Percentiles rank a stretch among this genome's conserved stretches.
phyloP scores from a whole-genome alignment of 2,888 invertebrate species.

The Microdon myrmicae region DNA sequence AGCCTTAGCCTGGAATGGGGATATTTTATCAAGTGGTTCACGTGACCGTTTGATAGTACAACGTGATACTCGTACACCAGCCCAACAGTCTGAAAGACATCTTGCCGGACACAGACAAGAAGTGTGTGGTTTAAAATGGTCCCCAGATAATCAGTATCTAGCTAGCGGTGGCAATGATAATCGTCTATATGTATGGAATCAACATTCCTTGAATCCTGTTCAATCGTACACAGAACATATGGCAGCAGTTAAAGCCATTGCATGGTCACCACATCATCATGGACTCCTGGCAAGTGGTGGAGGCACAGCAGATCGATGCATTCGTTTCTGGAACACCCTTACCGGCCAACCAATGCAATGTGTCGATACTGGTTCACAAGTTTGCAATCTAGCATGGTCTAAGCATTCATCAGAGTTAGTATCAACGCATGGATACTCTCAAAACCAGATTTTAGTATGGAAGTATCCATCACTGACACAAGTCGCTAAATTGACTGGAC shows the following conservation, averaged over 20 bases:
- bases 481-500: slow-evolving; percentile 96
- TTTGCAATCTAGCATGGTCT: slow-evolving; percentile 98
- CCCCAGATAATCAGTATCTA: slow-evolving; percentile 95
- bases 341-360: slow-evolving; percentile 98
- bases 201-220: slow-evolving; percentile 87
- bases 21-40: slow-evolving; percentile 94
- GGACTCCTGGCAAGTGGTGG: slow-evolving; percentile 95
- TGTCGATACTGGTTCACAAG: slow-evolving; percentile 97
- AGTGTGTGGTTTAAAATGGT: slow-evolving; percentile 98
- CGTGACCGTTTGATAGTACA: slow-evolving; percentile 93
- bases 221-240: slow-evolving; percentile 95
- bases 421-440: slow-evolving; percentile 98
- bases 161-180: slow-evolving; percentile 98
- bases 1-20: slow-evolving; percentile 97
- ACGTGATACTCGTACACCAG: slow-evolving; percentile 90
- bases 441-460: slow-evolving; percentile 99
- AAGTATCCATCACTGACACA: slow-evolving; percentile 97
- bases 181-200: slow-evolving; percentile 72
- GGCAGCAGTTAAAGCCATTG: slow-evolving; percentile 98
- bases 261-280: slow-evolving; percentile 99
- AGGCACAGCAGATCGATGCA: slow-evolving; percentile 98
- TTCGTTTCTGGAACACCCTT: slow-evolving; percentile 97
- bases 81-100: slow-evolving; percentile 78
- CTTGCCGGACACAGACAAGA: slow-evolving; percentile 95
- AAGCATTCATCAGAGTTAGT: slow-evolving; percentile 98